phyloP scores from a whole-genome alignment of 2,888 invertebrate species.

The Zeuzera pyrina region DNA sequence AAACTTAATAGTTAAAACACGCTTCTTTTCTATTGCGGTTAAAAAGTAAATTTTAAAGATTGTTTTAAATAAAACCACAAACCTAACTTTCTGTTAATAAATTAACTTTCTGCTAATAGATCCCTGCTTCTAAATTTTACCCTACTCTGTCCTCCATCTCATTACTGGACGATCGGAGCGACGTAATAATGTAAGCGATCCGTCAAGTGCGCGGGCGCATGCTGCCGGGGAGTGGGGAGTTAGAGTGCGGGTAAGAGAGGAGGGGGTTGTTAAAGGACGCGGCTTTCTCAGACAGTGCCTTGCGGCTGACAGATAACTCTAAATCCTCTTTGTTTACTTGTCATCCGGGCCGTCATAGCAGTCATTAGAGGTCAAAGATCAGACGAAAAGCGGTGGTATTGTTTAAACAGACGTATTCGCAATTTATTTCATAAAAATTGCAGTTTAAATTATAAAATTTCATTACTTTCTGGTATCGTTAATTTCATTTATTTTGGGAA shows the following conservation, averaged over 20 bases:
- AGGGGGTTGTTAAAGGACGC: slow-evolving; percentile 41
- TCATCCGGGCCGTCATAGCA: slow-evolving; percentile 21
- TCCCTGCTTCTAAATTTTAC: slow-evolving; percentile 10
- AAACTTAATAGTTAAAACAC: no score
- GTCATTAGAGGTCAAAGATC: slow-evolving; percentile 22
- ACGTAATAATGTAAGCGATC: slow-evolving; percentile 53
- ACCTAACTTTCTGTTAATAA: no score
- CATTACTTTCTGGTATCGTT: no score
- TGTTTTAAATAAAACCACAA: no score
- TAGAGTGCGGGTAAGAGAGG: slow-evolving; percentile 3
- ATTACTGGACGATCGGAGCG: slow-evolving; percentile 47
- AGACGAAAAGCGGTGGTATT: no score
- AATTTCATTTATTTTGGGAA: no score
- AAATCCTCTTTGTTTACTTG: slow-evolving; percentile 33
- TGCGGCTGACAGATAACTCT: slow-evolving; percentile 27
- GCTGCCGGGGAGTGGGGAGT: slow-evolving; percentile 8
- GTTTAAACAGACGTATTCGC: no score
- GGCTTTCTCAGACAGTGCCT: slow-evolving; percentile 38
- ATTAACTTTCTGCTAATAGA: no score
- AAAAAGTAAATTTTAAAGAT: no score
- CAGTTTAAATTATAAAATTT: no score
- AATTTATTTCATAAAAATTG: no score
- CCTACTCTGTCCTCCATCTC: slow-evolving; percentile 29
- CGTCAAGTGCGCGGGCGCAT: slow-evolving; percentile 40
- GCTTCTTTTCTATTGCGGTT: no score